Conservation (phyloP, 1,140 invertebrate genomes). For the Formica selysi region DNA sequence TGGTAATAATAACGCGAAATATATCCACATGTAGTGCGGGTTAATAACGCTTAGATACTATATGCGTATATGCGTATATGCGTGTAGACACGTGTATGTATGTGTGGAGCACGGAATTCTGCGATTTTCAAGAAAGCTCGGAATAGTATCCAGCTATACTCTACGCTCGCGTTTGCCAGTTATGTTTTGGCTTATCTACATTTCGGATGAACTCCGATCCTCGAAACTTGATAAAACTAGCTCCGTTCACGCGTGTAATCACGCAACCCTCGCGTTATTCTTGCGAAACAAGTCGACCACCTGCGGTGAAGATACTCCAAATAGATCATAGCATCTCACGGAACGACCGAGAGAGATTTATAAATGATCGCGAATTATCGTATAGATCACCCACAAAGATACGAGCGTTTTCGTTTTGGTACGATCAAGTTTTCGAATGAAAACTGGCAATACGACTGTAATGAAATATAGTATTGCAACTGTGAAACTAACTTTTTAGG, state of each 20-base stretch:
- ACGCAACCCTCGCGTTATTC: slow-evolving; percentile 69
- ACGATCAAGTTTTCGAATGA: neutral
- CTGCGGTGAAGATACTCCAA: slow-evolving; percentile 53
- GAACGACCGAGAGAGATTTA: slow-evolving; percentile 19
- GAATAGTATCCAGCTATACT: neutral
- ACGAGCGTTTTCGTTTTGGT: neutral
- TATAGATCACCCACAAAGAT: slow-evolving; percentile 41
- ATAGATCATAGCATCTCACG: slow-evolving; percentile 51
- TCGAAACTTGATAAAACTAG: slow-evolving; percentile 52
- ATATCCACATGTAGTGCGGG: neutral
- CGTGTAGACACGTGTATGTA: neutral
- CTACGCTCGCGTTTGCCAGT: slow-evolving; percentile 20
- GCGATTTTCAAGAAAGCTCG: slow-evolving; percentile 30
- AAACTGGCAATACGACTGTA: neutral
- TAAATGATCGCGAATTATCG: slow-evolving; percentile 31
- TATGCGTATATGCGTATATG: neutral
- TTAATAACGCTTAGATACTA: slow-evolving; percentile 15
- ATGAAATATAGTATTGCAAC: no score
- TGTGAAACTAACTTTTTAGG: neutral
- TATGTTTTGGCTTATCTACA: slow-evolving; percentile 56
- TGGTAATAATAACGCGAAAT: slow-evolving; percentile 2
- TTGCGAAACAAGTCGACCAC: slow-evolving; percentile 55
- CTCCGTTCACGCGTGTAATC: slow-evolving; percentile 56
- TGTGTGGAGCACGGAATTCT: slow-evolving; percentile 44
- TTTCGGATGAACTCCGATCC: neutral